Conservation (phyloP, 2,888 invertebrate species). For the Lepidocyrtinus sp. region DNA sequence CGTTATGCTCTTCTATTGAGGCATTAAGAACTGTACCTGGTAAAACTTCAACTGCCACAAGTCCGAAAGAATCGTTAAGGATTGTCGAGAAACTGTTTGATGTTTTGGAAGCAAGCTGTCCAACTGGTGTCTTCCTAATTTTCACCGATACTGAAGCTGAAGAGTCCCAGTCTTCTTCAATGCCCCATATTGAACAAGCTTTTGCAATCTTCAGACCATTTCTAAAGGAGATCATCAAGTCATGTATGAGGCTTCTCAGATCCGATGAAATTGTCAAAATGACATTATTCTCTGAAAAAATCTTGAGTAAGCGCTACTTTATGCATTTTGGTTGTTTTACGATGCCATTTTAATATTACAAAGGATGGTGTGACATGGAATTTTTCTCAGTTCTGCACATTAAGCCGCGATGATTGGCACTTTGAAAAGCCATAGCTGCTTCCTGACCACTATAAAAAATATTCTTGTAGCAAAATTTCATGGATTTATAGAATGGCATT, state of each 20-base stretch:
- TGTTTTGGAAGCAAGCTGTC: conserved; percentile 46
- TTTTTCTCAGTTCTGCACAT: no score
- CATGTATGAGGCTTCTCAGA: conserved; percentile 34
- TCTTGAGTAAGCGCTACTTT: conserved; percentile 35
- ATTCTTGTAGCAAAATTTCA: not conserved
- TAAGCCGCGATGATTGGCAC: no score
- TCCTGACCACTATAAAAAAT: not conserved
- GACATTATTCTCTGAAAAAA: conserved; percentile 21
- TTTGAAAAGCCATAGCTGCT: not conserved
- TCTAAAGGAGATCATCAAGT: conserved; percentile 21
- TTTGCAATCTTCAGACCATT: conserved; percentile 28
- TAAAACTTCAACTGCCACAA: not conserved
- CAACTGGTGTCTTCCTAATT: conserved; percentile 25
- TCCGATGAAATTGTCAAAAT: conserved; percentile 7
- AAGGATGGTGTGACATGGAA: no score
- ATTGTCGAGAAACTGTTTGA: conserved; percentile 36
- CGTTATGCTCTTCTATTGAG: not conserved
- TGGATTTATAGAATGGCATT: not conserved
- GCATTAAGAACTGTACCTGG: not conserved
- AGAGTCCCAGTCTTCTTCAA: not conserved
- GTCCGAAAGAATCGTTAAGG: conserved; percentile 25
- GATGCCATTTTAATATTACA: no score
- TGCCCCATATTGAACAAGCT: not conserved
- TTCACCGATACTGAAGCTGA: conserved; percentile 25
- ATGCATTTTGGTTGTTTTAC: conserved; percentile 1